Evolutionary conservation across 2,888 invertebrate genomes (phyloP).

Genomic region (Coronaproctus castanopsis): DNA sequence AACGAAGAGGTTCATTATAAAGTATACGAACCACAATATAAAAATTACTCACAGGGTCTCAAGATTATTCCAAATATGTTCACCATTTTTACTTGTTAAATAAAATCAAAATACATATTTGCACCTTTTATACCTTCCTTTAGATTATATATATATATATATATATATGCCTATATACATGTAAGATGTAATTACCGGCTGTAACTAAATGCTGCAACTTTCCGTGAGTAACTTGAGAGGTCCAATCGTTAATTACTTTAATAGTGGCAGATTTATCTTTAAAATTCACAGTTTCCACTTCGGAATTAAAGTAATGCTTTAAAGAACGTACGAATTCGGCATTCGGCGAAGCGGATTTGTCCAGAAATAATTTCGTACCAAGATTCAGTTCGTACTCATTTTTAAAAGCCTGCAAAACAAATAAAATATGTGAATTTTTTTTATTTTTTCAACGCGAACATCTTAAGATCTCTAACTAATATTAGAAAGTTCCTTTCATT

Average conservation of each 20-base stretch:
- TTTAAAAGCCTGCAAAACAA: not conserved
- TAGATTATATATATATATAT: too few species aligned
- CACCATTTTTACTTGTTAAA: too few species aligned
- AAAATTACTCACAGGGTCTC: too few species aligned
- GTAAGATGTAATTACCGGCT: constrained; percentile 5
- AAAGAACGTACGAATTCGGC: constrained; percentile 42
- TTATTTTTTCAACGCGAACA: too few species aligned
- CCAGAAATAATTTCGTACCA: constrained; percentile 43
- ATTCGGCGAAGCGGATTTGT: constrained; percentile 32
- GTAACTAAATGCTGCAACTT: constrained; percentile 10
- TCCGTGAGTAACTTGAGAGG: constrained; percentile 24
- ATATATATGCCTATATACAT: not conserved
- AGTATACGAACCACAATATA: too few species aligned
- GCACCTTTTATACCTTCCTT: too few species aligned
- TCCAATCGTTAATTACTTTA: constrained; percentile 56
- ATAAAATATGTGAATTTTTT: too few species aligned
- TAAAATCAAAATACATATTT: too few species aligned
- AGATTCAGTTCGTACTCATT: constrained; percentile 37
- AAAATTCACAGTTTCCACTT: constrained; percentile 43
- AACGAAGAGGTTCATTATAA: too few species aligned
- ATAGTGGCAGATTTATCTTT: constrained; percentile 33
- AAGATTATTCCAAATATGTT: too few species aligned
- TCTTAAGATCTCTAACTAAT: too few species aligned
- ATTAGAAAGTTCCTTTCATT: too few species aligned
- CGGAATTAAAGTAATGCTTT: constrained; percentile 41